These are phyloP conservation scores for Protodeltote pygarga DNA, from an alignment of 2,888 invertebrate genomes.

Conservation along the genomic window DNA sequence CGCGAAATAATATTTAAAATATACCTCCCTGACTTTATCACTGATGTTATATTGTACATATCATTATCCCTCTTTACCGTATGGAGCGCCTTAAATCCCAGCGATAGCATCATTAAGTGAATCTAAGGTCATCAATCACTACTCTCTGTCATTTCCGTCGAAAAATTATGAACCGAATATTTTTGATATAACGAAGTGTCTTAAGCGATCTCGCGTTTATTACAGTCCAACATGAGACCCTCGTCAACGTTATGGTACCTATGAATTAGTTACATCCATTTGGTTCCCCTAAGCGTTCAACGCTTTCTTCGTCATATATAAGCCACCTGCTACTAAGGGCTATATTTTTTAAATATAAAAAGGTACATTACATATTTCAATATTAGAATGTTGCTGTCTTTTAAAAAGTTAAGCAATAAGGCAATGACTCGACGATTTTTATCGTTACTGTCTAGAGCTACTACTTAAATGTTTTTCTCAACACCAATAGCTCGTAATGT, in stretches of 20 bases:
- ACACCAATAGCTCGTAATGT: conserved; percentile 19
- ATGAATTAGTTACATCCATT: conserved; percentile 38
- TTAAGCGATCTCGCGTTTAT: conserved; percentile 26
- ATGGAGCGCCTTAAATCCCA: conserved; percentile 2
- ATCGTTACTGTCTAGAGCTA: conserved; percentile 40
- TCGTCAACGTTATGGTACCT: conserved; percentile 32
- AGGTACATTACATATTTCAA: conserved; percentile 6
- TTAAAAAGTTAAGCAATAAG: too few species aligned
- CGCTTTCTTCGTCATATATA: conserved; percentile 14
- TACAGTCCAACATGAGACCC: conserved; percentile 21
- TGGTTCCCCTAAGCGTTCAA: conserved; percentile 27
- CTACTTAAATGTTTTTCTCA: conserved; percentile 30
- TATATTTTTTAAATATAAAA: conserved; percentile 6
- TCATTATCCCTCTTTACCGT: conserved; percentile 1
- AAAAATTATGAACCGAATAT: conserved; percentile 19
- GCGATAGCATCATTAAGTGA: conserved; percentile 23
- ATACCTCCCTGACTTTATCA: not conserved
- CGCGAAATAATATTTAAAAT: too few species aligned
- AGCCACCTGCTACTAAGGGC: conserved; percentile 31
- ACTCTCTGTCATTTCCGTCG: conserved; percentile 12
- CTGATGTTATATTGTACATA: conserved; percentile 2
- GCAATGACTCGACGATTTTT: conserved; percentile 32
- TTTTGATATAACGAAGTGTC: conserved; percentile 17
- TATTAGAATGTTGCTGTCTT: conserved; percentile 19
- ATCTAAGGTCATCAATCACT: conserved; percentile 30